Conservation (phyloP, 2,113 vertebrate species). For the Phocoena sinus region DNA sequence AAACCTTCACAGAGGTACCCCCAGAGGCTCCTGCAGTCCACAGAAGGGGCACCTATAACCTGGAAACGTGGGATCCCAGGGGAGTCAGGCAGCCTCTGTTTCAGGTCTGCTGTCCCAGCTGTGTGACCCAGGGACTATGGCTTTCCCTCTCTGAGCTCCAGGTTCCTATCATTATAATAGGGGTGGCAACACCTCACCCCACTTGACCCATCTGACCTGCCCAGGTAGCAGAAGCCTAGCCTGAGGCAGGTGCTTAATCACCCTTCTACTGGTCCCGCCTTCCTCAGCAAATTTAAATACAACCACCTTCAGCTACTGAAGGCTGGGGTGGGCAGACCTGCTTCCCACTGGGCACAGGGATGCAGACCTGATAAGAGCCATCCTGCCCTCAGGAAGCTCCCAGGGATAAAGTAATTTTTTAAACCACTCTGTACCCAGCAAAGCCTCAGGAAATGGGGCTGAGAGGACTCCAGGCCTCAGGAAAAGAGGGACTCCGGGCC, state of each 20-base stretch:
- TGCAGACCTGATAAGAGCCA: not conserved
- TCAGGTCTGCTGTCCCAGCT: not conserved
- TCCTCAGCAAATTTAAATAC: not conserved
- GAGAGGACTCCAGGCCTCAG: not conserved
- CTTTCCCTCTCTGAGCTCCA: not conserved
- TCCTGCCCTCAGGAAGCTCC: not conserved
- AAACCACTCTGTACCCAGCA: not conserved
- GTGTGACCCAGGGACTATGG: not conserved
- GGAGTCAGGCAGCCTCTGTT: not conserved
- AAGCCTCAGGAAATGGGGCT: not conserved
- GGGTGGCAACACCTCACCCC: not conserved
- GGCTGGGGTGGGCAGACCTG: rapidly evolving
- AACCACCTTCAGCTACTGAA: not conserved
- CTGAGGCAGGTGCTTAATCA: not conserved
- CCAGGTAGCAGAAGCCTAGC: not conserved
- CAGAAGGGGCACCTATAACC: not conserved
- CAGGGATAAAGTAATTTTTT: not conserved
- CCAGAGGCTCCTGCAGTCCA: not conserved
- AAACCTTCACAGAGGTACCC: not conserved
- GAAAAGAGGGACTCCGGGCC: not conserved
- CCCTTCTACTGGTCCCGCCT: not conserved
- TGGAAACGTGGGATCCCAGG: not conserved
- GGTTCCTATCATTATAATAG: not conserved
- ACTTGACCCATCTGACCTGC: not conserved
- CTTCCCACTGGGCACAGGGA: not conserved